Evolutionary conservation across 2,797 vertebrate species (phyloP), one percentile per base, ranked within the genome.

Genomic region (Eidolon dupreanum): DNA sequence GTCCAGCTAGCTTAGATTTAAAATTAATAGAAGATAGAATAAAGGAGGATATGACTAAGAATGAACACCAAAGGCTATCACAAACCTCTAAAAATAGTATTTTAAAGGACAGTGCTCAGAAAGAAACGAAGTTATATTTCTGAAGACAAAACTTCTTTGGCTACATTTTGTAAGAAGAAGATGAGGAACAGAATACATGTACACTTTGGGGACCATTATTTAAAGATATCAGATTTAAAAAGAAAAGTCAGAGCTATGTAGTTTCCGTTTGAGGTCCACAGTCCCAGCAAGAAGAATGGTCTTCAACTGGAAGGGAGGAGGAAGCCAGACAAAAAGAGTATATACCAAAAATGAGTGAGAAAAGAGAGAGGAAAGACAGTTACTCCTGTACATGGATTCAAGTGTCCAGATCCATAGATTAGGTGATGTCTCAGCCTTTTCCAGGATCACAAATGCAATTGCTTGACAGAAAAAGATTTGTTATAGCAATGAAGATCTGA

Each of bases 241-340:
- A 46, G 8, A 87, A 22, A 85, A 65, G 15, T 4, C 0, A 53
- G 11, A 33, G 13, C 10, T 90, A 53, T 16, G 2, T n/a, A 36
- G 51, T 38, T 91, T 96, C 43, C 83, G 26, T 87, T 51, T 83
- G 84, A 96, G 20, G 15, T 89, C 59, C 49, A 49, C 46, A 43
- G 70, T 89, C n/a, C 71, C 61, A 90, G 43, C 33, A 84, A 88
- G 71, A 70, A 86, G 31, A 93, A 96, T 71, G 20, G 10, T 81
- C 70, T 31, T 90, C 49, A 43, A n/a, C 5, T 66, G 59, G n/a
- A 46, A 74, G n/a, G 6, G 3, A 88, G 41, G n/a, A 86, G 31
- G 43, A 83, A 86, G 26, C 24, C 68, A 61, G 33, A 31, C 70
- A 49, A 49, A 87, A 19, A 85, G 31, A 75, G 3, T 49, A 28